Evolutionary conservation across 2,888 invertebrate species (phyloP).

Genomic region (Orgyia antiqua): DNA sequence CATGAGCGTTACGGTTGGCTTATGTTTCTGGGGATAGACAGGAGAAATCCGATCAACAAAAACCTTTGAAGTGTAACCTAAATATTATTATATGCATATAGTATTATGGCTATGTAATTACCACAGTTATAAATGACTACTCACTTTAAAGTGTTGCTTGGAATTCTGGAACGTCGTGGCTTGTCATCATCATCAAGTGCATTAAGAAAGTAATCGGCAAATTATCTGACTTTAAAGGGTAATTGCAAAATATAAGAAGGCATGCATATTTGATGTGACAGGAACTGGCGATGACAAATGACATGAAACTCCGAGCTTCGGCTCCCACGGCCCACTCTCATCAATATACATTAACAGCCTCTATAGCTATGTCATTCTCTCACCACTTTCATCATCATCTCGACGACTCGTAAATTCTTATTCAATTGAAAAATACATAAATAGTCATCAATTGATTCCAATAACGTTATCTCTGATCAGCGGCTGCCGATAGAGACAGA

Average conservation of each 20-base stretch:
- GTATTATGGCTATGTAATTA: too few species aligned
- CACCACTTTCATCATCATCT: slow-evolving; percentile 21
- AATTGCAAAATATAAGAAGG: slow-evolving; percentile 68
- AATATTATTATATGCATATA: too few species aligned
- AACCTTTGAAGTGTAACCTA: too few species aligned
- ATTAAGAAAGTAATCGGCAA: slow-evolving; percentile 54
- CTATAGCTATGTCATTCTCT: slow-evolving; percentile 7
- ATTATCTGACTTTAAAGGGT: slow-evolving; percentile 61
- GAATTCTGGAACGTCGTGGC: too few species aligned
- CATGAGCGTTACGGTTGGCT: too few species aligned
- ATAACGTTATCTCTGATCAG: slow-evolving; percentile 24
- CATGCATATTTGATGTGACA: slow-evolving; percentile 60
- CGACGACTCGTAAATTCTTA: slow-evolving; percentile 19
- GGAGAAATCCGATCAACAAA: too few species aligned
- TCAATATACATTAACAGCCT: slow-evolving; percentile 54
- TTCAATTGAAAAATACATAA: slow-evolving; percentile 29
- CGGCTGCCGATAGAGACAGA: slow-evolving; percentile 20
- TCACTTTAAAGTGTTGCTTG: too few species aligned
- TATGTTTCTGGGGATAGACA: too few species aligned
- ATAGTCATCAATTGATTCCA: slow-evolving; percentile 28
- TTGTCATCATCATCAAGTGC: too few species aligned
- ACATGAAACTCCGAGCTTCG: slow-evolving; percentile 38
- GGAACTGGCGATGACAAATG: slow-evolving; percentile 71
- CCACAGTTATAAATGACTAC: too few species aligned
- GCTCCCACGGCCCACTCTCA: slow-evolving; percentile 60